Evolutionary conservation across 2,888 invertebrate genomes (phyloP).

Genomic region (Perizoma flavofasciatum): DNA sequence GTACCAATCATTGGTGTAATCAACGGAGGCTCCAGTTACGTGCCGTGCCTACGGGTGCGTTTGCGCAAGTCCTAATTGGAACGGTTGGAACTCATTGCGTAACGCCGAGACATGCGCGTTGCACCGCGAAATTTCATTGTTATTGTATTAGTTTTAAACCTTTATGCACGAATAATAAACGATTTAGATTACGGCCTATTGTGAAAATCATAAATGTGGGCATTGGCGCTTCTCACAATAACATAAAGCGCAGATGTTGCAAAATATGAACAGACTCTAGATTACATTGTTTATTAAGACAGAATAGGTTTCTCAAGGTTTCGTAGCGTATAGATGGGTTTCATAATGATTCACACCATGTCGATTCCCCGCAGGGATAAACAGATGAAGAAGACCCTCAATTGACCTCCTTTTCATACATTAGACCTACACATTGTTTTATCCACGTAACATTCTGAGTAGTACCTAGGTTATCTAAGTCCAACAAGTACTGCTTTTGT

Average conservation of each 20-base stretch:
- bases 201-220: background rate
- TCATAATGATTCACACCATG: too few relatives aligned
- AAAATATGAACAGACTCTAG: conserved; percentile 8
- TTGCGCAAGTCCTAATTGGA: conserved; percentile 63
- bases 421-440: too few relatives aligned
- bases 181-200: conserved; percentile 15
- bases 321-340: too few relatives aligned
- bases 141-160: conserved; percentile 32
- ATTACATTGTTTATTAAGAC: conserved; percentile 25
- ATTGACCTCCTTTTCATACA: too few relatives aligned
- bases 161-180: conserved; percentile 28
- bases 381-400: too few relatives aligned
- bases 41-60: conserved; percentile 31
- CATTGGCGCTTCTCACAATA: conserved; percentile 14
- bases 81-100: conserved; percentile 41
- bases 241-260: conserved; percentile 7
- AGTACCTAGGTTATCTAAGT: too few relatives aligned
- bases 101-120: conserved; percentile 46
- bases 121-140: conserved; percentile 48
- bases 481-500: too few relatives aligned
- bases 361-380: too few relatives aligned
- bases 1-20: conserved; percentile 19
- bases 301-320: too few relatives aligned
- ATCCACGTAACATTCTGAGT: too few relatives aligned
- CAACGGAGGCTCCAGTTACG: conserved; percentile 30